Evolutionary conservation across 2,888 invertebrate genomes (phyloP).

Genomic region (Diadegma fenestrale): DNA sequence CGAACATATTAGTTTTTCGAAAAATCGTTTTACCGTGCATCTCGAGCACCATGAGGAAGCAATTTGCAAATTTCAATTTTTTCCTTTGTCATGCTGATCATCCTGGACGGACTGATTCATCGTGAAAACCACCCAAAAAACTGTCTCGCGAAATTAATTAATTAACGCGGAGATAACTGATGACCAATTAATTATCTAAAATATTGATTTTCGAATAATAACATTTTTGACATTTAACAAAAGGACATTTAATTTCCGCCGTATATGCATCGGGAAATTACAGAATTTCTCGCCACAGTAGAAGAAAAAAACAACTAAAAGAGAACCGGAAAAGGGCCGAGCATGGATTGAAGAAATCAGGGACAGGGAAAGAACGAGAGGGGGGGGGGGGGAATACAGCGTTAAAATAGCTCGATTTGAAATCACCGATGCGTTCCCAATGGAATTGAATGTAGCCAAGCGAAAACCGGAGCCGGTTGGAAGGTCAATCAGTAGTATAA

Average conservation of each 20-base stretch:
- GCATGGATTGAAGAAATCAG: conserved; percentile 25
- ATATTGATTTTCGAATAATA: neutral
- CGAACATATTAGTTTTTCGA: too few species aligned
- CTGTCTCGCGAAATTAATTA: neutral
- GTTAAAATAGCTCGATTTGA: conserved; percentile 53
- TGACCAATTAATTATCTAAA: neutral
- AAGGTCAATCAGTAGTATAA: conserved; percentile 59
- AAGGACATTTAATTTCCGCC: too few species aligned
- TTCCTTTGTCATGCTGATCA: neutral
- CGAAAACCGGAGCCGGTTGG: conserved; percentile 52
- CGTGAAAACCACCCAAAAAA: neutral
- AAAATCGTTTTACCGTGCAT: too few species aligned
- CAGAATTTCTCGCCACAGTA: neutral
- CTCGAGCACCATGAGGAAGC: too few species aligned
- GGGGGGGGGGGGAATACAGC: conserved; percentile 4
- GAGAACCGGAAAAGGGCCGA: conserved; percentile 49
- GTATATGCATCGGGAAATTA: conserved; percentile 10
- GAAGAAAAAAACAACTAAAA: conserved; percentile 31
- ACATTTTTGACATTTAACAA: too few species aligned
- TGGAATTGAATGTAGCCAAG: conserved; percentile 60
- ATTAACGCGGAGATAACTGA: neutral
- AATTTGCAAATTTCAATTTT: too few species aligned
- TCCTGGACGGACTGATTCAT: neutral
- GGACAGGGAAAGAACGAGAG: neutral
- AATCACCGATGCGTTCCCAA: conserved; percentile 59